phyloP scores from a whole-genome alignment of 2,888 invertebrate species.

The Helleia helle region DNA sequence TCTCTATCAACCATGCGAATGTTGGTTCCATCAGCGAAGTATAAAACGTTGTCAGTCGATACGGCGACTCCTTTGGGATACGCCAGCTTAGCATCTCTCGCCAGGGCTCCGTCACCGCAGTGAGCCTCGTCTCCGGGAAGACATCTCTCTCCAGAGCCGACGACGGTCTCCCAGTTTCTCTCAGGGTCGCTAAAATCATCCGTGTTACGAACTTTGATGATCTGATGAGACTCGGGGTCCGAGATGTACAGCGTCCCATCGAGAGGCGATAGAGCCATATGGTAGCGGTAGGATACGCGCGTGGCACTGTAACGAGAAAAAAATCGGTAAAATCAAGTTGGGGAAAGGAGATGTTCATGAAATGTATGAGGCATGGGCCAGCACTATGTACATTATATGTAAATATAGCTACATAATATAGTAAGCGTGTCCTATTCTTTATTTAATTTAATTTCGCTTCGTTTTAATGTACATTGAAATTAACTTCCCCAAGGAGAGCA shows the following conservation, averaged over 20 bases:
- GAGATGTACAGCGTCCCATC: constrained; percentile 96
- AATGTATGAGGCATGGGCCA: no score
- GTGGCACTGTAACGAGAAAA: constrained; percentile 86
- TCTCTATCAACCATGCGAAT: constrained; percentile 94
- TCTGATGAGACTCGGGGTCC: constrained; percentile 96
- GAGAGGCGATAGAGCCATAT: constrained; percentile 95
- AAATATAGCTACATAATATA: no score
- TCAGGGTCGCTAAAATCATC: constrained; percentile 89
- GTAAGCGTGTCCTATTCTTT: no score
- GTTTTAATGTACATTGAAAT: no score
- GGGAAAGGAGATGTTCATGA: no score
- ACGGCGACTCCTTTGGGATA: constrained; percentile 98
- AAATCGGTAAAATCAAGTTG: no score
- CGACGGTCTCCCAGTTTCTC: constrained; percentile 95
- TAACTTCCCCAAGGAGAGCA: no score
- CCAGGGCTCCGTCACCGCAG: constrained; percentile 96
- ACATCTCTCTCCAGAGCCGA: constrained; percentile 95
- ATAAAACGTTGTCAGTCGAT: constrained; percentile 91
- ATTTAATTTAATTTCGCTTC: no score
- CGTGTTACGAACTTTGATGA: constrained; percentile 88
- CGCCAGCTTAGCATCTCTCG: constrained; percentile 93
- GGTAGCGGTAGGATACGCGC: constrained; percentile 95
- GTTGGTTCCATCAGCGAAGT: constrained; percentile 97
- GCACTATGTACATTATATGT: no score
- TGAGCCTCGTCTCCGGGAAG: constrained; percentile 94